Base-by-base conservation (phyloP, 2,888 invertebrate species). In the Drosophila mimetica region DNA sequence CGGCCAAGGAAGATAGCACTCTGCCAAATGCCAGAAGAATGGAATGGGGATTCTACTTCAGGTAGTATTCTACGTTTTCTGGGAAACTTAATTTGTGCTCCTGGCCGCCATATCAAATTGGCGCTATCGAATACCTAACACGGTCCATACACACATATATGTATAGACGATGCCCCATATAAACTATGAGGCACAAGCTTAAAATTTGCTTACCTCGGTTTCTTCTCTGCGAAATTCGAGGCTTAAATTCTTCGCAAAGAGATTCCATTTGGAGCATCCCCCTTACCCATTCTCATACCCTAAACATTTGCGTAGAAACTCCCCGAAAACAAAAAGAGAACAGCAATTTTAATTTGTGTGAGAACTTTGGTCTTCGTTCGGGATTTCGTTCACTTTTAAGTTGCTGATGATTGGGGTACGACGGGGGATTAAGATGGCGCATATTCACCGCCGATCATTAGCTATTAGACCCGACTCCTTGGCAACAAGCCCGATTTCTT, bases 71-170 rank as follows among this genome's bases (percentile, higher is more conserved):
- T 55, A 61, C 71, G 67, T 76, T 86, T 86, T 85, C 86, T 86
- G 74, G 77, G 86, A 86, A 85, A 77, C 79, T 77, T 79, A 85
- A 81, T 85, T 86, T 86, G 75, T 81, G 63, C 69, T 79, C 74
- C 85, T 77, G 77, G 70, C 74, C 67, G 66, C 52, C 75, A 86
- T 78, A 79, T 77, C 74, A 80, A 85, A 85, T 84, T 84, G 87
- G 88, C 85, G 85, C 79, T 83, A 87, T 87, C 85, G 79, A 79
- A 88, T 85, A 82, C 75, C 66, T 60, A 66, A 66, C 64, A 58
- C 51, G 41, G 42, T 11, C 57, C 64, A 67, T 47, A 67, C 52
- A 67, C 41, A 52, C 25, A 54, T 14, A 42, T n/a, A 46, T 60
- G 20, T 16, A 25, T 36, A 37, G 42, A 57, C 50, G 32, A 42